phyloP scores from a whole-genome alignment of 2,113 vertebrate genomes.

The Neodontobutis hainanensis region DNA sequence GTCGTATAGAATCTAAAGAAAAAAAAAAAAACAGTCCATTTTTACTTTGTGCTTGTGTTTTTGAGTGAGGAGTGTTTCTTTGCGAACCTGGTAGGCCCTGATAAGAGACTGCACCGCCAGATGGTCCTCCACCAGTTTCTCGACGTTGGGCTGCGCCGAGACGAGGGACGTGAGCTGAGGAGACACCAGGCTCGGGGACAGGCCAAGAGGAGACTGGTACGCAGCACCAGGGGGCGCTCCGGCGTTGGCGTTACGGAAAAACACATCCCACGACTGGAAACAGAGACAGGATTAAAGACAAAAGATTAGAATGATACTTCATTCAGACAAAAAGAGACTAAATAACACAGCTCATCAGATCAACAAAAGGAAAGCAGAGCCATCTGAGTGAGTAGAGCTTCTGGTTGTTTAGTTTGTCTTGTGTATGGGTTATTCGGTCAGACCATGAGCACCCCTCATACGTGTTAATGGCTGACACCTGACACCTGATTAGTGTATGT shows the following conservation, averaged over 20 bases:
- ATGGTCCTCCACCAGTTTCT: constrained; percentile 97
- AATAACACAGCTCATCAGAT: too few species aligned
- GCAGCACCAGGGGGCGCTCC: constrained; percentile 92
- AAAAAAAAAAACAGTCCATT: too few species aligned
- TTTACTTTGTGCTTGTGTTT: background rate
- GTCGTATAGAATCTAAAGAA: too few species aligned
- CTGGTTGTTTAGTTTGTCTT: too few species aligned
- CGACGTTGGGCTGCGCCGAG: constrained; percentile 89
- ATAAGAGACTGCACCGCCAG: constrained; percentile 97
- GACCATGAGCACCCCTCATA: too few species aligned
- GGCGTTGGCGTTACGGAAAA: constrained; percentile 95
- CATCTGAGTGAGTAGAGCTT: too few species aligned
- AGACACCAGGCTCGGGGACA: constrained; percentile 59
- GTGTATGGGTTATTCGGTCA: too few species aligned
- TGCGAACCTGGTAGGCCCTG: constrained; percentile 93
- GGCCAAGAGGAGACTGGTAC: constrained; percentile 92
- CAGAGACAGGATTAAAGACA: background rate
- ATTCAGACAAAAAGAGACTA: too few species aligned
- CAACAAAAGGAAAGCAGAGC: too few species aligned
- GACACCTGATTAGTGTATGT: too few species aligned
- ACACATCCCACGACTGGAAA: constrained; percentile 96
- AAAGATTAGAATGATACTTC: too few species aligned
- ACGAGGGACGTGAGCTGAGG: constrained; percentile 84
- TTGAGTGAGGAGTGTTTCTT: background rate
- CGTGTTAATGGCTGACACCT: too few species aligned